phyloP scores from a whole-genome alignment of 53 echinoderm and acorn worm genomes.

The Henricia sp. region DNA sequence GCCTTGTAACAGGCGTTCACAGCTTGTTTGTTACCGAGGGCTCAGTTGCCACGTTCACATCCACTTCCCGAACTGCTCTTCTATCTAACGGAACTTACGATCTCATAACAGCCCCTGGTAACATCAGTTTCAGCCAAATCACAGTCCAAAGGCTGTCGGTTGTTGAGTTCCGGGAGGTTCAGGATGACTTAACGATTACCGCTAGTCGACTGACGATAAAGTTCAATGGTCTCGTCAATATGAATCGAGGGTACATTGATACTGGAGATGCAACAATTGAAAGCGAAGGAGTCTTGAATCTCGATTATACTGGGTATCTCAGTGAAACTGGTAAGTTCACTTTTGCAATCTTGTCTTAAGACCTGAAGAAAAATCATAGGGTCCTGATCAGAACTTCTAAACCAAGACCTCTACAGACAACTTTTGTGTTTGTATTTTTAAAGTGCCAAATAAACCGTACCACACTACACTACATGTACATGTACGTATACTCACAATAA shows the following conservation, averaged over 20 bases:
- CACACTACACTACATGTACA: too few relatives aligned
- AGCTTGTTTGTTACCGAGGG: constrained; percentile 78
- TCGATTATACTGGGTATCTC: constrained; percentile 78
- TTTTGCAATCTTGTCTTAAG: too few relatives aligned
- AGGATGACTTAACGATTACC: constrained; percentile 79
- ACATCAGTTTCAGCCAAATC: constrained; percentile 84
- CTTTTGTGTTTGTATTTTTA: too few relatives aligned
- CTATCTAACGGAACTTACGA: constrained; percentile 77
- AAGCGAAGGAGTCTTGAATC: constrained; percentile 77
- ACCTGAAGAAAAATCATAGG: too few relatives aligned
- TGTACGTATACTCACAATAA: too few relatives aligned
- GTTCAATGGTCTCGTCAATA: constrained; percentile 77
- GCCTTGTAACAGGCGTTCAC: constrained; percentile 77
- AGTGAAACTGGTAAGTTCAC: constrained; percentile 53
- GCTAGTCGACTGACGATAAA: constrained; percentile 75
- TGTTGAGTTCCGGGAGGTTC: constrained; percentile 67
- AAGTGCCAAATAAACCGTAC: too few relatives aligned
- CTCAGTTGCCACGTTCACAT: constrained; percentile 73
- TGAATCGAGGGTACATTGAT: constrained; percentile 86
- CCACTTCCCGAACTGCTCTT: constrained; percentile 82
- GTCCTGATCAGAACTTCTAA: too few relatives aligned
- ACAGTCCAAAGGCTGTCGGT: constrained; percentile 81
- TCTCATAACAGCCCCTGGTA: constrained; percentile 79
- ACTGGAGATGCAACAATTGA: constrained; percentile 83
- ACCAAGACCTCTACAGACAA: too few relatives aligned